Percentiles rank a stretch among this genome's conserved stretches.
phyloP scores from a whole-genome alignment of 2,113 vertebrate species.

The Madoqua kirkii region DNA sequence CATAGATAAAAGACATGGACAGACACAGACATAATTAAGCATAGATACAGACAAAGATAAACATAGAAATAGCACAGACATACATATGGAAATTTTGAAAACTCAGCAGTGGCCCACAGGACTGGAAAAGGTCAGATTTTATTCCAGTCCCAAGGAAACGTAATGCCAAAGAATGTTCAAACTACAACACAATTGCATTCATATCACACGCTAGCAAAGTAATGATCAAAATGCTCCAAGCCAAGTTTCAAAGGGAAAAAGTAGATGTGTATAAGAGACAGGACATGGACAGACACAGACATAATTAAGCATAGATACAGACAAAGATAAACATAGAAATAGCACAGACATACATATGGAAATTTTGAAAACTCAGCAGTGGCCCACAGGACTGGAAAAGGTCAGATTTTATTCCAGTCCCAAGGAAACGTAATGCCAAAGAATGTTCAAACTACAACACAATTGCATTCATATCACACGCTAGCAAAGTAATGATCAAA shows the following conservation, averaged over 20 bases:
- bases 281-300: background rate
- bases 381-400: background rate
- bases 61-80: background rate
- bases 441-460: background rate
- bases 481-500: background rate
- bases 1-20: background rate
- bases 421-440: background rate
- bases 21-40: background rate
- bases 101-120: background rate
- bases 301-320: background rate
- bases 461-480: background rate
- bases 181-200: background rate
- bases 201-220: background rate
- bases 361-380: background rate
- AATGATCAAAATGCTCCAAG: background rate
- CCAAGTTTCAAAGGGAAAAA: too few species aligned
- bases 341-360: background rate
- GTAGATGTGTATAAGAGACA: too few species aligned
- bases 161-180: background rate
- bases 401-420: background rate
- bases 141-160: background rate
- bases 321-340: background rate
- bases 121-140: background rate
- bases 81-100: background rate
- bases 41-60: background rate